These are phyloP conservation scores for Lydus trimaculatus DNA, from an alignment of 2,888 invertebrate species.

Conservation along the genomic window DNA sequence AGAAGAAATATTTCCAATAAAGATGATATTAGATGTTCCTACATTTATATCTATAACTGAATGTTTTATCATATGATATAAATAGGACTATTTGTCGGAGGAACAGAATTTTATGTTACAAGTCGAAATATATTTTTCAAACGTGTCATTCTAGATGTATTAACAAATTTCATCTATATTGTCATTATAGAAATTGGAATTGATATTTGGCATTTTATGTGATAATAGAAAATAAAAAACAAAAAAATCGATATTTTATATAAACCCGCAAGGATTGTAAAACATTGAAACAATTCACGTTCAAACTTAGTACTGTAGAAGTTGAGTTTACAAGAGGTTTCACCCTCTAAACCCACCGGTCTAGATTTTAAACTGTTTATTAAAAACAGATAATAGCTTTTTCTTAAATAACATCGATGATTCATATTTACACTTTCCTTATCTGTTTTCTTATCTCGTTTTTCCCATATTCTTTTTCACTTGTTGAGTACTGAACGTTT, in stretches of 20 bases:
- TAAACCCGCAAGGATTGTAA: neutral
- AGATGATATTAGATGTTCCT: slow-evolving; percentile 13
- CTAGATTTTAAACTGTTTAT: neutral
- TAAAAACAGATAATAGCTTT: neutral
- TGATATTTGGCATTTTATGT: too few species aligned
- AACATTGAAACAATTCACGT: neutral
- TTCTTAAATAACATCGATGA: neutral
- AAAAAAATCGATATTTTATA: too few species aligned
- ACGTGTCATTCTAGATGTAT: neutral
- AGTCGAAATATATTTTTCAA: slow-evolving; percentile 28
- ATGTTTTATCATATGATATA: slow-evolving; percentile 26
- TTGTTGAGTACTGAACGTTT: neutral
- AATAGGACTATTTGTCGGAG: slow-evolving; percentile 36
- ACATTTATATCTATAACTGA: slow-evolving; percentile 22
- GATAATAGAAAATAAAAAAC: too few species aligned
- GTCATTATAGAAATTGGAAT: slow-evolving; percentile 8
- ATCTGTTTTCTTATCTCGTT: neutral
- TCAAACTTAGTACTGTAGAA: neutral
- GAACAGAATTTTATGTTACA: slow-evolving; percentile 32
- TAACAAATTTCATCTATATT: slow-evolving; percentile 5
- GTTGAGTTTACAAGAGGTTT: neutral
- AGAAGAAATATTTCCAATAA: neutral
- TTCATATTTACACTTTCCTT: neutral
- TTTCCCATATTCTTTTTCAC: neutral
- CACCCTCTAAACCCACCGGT: neutral